These are phyloP conservation scores for Hephaestus fuliginosus DNA, from an alignment of 2,797 vertebrate species.

Conservation along the genomic window DNA sequence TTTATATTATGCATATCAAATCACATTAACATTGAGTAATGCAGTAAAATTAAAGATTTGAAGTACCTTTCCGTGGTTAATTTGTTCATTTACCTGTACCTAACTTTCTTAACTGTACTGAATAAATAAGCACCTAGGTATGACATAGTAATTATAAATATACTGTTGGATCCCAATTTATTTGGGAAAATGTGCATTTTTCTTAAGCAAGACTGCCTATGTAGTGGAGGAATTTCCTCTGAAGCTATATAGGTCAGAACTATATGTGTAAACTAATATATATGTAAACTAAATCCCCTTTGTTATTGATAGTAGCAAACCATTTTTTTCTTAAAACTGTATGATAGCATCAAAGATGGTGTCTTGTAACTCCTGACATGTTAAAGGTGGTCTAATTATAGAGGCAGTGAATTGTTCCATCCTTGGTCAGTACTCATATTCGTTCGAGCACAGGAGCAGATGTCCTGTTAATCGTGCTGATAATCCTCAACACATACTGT, in stretches of 20 bases:
- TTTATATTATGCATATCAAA: not conserved
- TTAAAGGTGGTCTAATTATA: constrained; percentile 38
- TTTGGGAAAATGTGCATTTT: not conserved
- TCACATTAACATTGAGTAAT: not conserved
- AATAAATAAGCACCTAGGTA: not conserved
- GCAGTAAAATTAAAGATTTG: not conserved
- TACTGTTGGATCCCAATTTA: not conserved
- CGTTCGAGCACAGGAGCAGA: not conserved
- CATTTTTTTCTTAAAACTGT: not conserved
- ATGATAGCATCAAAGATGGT: not conserved
- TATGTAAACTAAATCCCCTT: not conserved
- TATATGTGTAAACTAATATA: not conserved
- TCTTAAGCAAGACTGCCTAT: not conserved
- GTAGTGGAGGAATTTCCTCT: not conserved
- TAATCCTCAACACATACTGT: constrained; percentile 53
- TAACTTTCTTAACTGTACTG: not conserved
- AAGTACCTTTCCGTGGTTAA: not conserved
- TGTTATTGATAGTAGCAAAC: not conserved
- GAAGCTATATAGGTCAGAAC: not conserved
- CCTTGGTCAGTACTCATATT: constrained; percentile 28
- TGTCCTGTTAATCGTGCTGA: constrained; percentile 47
- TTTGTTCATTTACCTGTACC: not conserved
- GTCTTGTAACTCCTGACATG: not conserved
- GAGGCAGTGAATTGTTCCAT: constrained; percentile 19
- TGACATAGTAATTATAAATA: not conserved